Base-by-base conservation (phyloP, 2,113 vertebrate species). In the Vulpes ferrilata region DNA sequence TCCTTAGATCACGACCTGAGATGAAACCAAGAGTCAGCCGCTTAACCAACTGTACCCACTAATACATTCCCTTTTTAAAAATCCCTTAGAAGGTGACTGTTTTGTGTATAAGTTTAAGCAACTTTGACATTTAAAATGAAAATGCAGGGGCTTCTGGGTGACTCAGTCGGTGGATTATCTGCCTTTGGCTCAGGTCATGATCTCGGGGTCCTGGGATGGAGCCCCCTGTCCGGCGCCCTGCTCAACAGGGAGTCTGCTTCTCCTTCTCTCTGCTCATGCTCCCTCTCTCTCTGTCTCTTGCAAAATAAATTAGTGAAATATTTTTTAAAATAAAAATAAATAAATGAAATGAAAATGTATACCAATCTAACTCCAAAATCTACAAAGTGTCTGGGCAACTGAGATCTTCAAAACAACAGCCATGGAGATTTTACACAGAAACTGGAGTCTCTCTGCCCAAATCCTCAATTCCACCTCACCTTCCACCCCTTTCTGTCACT, bases 91-190 rank as follows among this genome's bases (percentile, higher is more conserved):
- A 62, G 22, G 11, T 79, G 69, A 88, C 11, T 88, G 15, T 64
- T 87, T 88, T 59, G 51, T 20, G 20, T 7, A 88, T 51, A 96
- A 53, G 48, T 81, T 93, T 57, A 88, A 82, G 43, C 74, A 85
- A 83, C 27, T 35, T 62, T 17, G 30, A 38, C 22, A 48, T 65
- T 80, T 59, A 83, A 80, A 51, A 78, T 78, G 43, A 67, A 94
- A 43, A 43, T 43, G 43, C 43, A 43, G 43, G 43, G 6, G 43
- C 43, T 7, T 7, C 43, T 43, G 43, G 43, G 43, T 43, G 43
- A 43, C 43, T 43, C 43, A 43, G 43, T 43, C 7, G 43, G 43
- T 43, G 43, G 43, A 43, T 43, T 43, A 43, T 43, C 43, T 43
- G 43, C 43, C 43, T 43, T 43, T 43, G 43, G 43, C 6, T 43